These are phyloP conservation scores for Heliconius nattereri DNA, from an alignment of 1,140 invertebrate genomes.

Conservation along the genomic window DNA sequence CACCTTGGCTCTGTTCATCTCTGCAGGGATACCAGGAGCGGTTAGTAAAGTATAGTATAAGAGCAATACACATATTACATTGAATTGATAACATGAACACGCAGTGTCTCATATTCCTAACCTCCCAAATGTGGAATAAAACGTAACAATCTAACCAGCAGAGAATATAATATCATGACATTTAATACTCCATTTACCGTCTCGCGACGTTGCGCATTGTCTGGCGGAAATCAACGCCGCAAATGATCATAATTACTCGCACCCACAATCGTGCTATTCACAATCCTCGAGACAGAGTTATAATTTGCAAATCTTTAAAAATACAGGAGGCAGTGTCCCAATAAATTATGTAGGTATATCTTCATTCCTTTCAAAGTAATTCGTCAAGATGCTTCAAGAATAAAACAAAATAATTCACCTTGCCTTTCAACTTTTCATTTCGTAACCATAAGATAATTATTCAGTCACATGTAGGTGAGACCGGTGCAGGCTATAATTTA, in stretches of 20 bases:
- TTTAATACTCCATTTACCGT: no score
- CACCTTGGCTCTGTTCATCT: conserved; percentile 93
- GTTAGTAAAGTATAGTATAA: conserved; percentile 84
- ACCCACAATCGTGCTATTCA: no score
- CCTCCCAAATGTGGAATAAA: no score
- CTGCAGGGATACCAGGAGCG: conserved; percentile 93
- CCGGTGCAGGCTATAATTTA: conserved; percentile 17
- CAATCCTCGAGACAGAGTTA: no score
- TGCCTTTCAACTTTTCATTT: conserved; percentile 17
- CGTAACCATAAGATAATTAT: conserved; percentile 17
- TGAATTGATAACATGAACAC: neutral
- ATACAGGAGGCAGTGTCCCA: no score
- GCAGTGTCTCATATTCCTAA: no score
- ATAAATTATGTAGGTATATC: neutral
- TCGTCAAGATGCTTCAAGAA: neutral
- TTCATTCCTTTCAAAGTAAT: neutral
- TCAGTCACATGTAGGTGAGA: conserved; percentile 4
- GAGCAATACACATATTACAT: neutral
- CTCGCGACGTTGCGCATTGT: no score
- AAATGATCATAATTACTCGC: no score
- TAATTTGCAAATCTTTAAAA: no score
- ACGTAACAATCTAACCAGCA: no score
- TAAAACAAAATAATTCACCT: conserved; percentile 11
- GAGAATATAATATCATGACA: no score
- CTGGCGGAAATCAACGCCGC: no score